Evolutionary conservation across 1,140 invertebrate genomes (phyloP), one percentile per base, ranked within the genome.

Genomic region (Tetragnatha versicolor): DNA sequence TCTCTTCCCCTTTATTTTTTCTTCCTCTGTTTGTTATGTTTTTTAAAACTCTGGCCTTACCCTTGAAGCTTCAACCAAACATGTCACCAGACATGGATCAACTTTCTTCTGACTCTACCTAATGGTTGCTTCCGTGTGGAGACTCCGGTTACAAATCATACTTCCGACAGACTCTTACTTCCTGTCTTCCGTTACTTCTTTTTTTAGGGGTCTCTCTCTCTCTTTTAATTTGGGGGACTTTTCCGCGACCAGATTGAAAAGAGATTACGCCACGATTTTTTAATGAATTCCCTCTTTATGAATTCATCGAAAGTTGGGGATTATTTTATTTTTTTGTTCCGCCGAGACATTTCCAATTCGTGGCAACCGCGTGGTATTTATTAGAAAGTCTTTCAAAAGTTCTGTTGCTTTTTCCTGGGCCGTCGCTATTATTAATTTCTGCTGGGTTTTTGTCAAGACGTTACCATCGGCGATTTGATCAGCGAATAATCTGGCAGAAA

Each of bases 21-120:
- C 25, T 22, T 47, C 25, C 10, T 29, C 22, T 47, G 31, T 55
- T 55, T 51, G 42, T 51, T 70, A 55, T 70, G 20, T 55, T 70
- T 55, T 55, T 70, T 55, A 49, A 55, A 53, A 55, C 51, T 35
- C 51, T 70, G 68, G 68, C 33, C 51, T 70, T n/a, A 10, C 51
- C 35, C 35, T 70, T 68, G 33, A 68, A 68, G 63, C 63, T 27
- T 70, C 51, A 53, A n/a, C 49, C 68, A 70, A 70, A 70, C 68
- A 70, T 70, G 68, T 70, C 68, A 70, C 68, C n/a, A 70, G 51
- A 70, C 68, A 70, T 55, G 68, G 68, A 70, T 70, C 68, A 70
- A 55, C 49, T 53, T 55, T 70, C 49, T 55, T 70, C 68, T 37
- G 58, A 70, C 68, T 70, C 49, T 39, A 70, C 47, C 68, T 70